A percentile compares a stretch with the other conserved stretches of the same genome.
Evolutionary conservation across 2,888 invertebrate species (phyloP).

Genomic region (Clitarchus hookeri): DNA sequence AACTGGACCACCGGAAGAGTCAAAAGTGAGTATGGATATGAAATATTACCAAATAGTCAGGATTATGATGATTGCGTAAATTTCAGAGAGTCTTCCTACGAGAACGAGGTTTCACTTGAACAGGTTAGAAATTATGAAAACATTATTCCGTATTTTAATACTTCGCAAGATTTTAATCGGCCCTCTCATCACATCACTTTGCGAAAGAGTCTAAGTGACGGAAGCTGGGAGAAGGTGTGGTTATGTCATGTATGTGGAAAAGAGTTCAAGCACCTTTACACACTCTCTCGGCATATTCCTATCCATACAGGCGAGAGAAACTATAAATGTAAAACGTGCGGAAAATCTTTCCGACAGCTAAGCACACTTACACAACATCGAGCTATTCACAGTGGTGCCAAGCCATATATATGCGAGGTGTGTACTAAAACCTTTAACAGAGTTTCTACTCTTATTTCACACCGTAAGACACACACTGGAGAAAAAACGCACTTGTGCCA

Average conservation of each 20-base stretch:
- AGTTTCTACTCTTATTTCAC: conserved; percentile 78
- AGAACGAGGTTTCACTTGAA: neutral
- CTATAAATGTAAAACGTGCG: conserved; percentile 72
- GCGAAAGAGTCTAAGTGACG: conserved; percentile 21
- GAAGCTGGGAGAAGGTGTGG: conserved; percentile 30
- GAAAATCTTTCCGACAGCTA: conserved; percentile 58
- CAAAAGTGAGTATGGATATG: neutral
- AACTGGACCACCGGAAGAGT: neutral
- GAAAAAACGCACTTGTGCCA: conserved; percentile 74
- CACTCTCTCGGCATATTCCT: conserved; percentile 73
- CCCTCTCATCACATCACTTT: neutral
- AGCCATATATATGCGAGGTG: conserved; percentile 72
- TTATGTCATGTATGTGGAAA: conserved; percentile 32
- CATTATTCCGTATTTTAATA: neutral
- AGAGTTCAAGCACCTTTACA: conserved; percentile 65
- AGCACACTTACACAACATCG: conserved; percentile 72
- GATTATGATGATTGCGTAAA: neutral
- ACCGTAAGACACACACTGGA: conserved; percentile 75
- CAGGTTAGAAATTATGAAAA: neutral
- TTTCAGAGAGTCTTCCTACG: neutral
- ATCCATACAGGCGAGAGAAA: conserved; percentile 78
- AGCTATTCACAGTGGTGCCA: conserved; percentile 74
- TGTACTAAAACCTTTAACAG: conserved; percentile 79
- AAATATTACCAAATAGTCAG: neutral
- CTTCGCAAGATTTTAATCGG: neutral